Conservation (phyloP, 2,797 vertebrate genomes). For the Pangasius djambal region DNA sequence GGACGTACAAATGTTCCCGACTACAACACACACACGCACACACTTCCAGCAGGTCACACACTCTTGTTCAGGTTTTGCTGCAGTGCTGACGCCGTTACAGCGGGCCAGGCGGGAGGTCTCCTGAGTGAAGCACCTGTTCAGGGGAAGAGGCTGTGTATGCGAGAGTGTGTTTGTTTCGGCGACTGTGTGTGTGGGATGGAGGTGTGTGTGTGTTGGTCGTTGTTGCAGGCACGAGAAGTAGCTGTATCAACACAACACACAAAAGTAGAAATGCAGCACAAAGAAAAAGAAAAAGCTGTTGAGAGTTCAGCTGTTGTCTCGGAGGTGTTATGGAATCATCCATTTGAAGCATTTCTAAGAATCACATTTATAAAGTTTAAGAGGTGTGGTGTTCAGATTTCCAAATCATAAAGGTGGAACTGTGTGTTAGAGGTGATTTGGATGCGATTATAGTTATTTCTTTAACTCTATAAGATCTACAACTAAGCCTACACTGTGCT, state of each 20-base stretch:
- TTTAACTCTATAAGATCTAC: not conserved
- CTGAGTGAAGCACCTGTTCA: slow-evolving; percentile 33
- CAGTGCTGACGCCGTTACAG: not conserved
- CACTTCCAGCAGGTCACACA: not conserved
- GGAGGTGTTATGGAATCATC: not conserved
- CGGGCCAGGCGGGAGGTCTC: slow-evolving; percentile 26
- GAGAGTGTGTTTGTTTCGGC: slow-evolving; percentile 11
- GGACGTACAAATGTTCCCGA: not conserved
- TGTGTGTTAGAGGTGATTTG: not conserved
- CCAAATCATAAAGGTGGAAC: not conserved
- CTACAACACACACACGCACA: slow-evolving; percentile 9
- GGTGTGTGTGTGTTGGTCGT: slow-evolving; percentile 28
- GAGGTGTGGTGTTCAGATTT: not conserved
- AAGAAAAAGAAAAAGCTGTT: not conserved
- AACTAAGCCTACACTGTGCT: not conserved
- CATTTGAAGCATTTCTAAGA: not conserved
- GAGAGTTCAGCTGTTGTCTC: not conserved
- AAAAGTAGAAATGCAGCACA: slow-evolving; percentile 39
- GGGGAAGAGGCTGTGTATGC: slow-evolving; percentile 3
- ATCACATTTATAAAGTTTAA: not conserved
- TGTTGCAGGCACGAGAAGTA: slow-evolving; percentile 39
- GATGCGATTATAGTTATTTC: not conserved
- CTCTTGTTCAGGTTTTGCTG: not conserved
- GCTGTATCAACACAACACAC: slow-evolving; percentile 39
- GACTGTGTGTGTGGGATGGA: slow-evolving; percentile 35